Conservation (phyloP, 37 sponge, comb jelly and placozoan species). For the Dysidea cf. avara region DNA sequence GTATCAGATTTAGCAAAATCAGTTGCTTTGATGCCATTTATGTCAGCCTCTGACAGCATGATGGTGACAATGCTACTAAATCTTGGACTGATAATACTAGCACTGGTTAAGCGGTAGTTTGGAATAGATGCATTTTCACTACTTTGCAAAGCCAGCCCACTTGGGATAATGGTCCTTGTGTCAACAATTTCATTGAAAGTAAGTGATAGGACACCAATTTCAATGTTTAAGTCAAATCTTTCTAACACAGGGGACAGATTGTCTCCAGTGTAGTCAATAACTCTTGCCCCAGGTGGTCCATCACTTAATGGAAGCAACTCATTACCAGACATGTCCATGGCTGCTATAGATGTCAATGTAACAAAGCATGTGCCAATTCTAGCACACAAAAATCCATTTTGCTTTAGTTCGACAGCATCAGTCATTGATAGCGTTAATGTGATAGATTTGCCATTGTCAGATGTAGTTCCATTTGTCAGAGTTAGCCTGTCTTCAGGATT, state of each 20-base stretch:
- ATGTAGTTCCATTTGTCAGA: conserved; percentile 45
- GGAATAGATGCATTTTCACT: conserved; percentile 10
- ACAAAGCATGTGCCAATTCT: conserved; percentile 73
- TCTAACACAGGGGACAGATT: conserved; percentile 51
- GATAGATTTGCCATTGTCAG: conserved; percentile 24
- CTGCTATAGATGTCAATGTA: conserved; percentile 32
- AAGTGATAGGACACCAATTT: conserved; percentile 67
- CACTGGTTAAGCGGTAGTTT: conserved; percentile 74
- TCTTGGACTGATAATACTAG: conserved; percentile 42
- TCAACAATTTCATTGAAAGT: conserved; percentile 84
- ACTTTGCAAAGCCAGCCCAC: conserved; percentile 48
- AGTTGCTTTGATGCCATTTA: conserved; percentile 74
- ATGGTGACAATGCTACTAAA: conserved; percentile 55
- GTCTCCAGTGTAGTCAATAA: conserved; percentile 59
- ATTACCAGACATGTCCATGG: conserved; percentile 68
- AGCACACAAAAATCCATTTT: conserved; percentile 70
- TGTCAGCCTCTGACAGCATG: conserved; percentile 53
- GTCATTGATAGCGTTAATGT: conserved; percentile 41
- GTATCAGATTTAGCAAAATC: conserved; percentile 55
- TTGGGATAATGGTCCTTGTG: conserved; percentile 38
- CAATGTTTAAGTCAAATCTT: conserved; percentile 66
- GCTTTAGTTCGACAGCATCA: conserved; percentile 64
- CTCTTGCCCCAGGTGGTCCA: conserved; percentile 22
- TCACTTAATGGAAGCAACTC: conserved; percentile 18
- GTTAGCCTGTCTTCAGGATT: conserved; percentile 34